phyloP scores from a whole-genome alignment of 2,797 vertebrate species.

The Tadarida brasiliensis region DNA sequence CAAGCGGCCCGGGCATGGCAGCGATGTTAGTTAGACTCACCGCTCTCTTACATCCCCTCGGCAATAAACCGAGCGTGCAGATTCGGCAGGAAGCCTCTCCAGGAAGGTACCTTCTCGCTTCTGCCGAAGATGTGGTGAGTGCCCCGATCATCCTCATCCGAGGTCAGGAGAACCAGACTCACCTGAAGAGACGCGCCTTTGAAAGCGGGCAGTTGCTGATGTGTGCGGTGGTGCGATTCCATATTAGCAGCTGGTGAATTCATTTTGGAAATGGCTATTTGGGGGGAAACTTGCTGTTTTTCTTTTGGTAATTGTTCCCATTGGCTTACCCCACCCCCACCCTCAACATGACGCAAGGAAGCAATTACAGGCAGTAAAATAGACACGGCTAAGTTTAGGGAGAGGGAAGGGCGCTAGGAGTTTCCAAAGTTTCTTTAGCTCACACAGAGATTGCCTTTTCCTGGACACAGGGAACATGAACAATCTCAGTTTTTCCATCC shows the following conservation, averaged over 20 bases:
- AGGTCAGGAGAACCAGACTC: not conserved
- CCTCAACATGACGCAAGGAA: conserved; percentile 61
- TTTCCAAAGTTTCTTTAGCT: conserved; percentile 64
- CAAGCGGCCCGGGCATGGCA: not conserved
- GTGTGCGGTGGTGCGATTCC: not conserved
- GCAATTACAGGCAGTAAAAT: conserved; percentile 72
- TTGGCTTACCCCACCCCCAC: not conserved
- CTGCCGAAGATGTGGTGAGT: not conserved
- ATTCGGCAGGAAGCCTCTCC: not conserved
- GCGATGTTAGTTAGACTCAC: not conserved
- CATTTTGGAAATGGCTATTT: conserved; percentile 59
- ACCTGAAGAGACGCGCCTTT: not conserved
- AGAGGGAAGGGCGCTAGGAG: conserved; percentile 34
- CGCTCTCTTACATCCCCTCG: not conserved
- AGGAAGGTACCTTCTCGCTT: not conserved
- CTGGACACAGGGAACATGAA: conserved; percentile 26
- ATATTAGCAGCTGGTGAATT: conserved; percentile 46
- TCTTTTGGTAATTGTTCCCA: conserved; percentile 56
- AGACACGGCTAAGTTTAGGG: conserved; percentile 54
- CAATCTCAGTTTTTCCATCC: conserved; percentile 62
- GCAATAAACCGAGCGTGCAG: not conserved
- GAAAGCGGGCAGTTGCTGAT: not conserved
- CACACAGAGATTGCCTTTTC: conserved; percentile 12
- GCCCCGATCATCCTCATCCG: not conserved
- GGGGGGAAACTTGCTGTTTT: conserved; percentile 25